phyloP scores from a whole-genome alignment of 2,113 vertebrate genomes.

The Lichenostomus cassidix region DNA sequence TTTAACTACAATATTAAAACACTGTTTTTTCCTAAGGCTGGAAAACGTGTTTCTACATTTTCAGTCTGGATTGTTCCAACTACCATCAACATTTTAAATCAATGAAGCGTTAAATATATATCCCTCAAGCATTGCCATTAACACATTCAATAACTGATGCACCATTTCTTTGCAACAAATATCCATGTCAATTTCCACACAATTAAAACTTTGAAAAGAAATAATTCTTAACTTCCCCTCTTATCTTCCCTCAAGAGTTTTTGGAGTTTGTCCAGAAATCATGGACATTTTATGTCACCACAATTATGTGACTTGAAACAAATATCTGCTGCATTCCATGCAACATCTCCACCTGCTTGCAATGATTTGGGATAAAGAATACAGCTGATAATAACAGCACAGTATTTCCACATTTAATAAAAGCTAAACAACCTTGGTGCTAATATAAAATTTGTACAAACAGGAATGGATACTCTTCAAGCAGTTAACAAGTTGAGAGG shows the following conservation, averaged over 20 bases:
- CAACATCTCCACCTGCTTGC: neutral
- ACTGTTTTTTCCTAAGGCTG: neutral
- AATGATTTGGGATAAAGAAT: neutral
- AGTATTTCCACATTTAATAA: neutral
- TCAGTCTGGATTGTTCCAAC: neutral
- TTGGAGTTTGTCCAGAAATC: neutral
- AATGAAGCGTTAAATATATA: neutral
- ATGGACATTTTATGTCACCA: neutral
- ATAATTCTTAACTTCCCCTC: neutral
- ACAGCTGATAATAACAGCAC: fast-evolving
- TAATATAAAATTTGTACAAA: neutral
- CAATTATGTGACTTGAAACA: neutral
- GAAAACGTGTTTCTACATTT: neutral
- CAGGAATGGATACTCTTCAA: neutral
- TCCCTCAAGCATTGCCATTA: neutral
- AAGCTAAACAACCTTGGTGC: neutral
- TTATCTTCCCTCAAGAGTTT: neutral
- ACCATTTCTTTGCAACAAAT: neutral
- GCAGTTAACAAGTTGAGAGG: neutral
- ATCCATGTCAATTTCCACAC: neutral
- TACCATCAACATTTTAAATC: neutral
- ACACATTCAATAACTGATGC: neutral
- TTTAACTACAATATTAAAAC: neutral
- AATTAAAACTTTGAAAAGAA: neutral
- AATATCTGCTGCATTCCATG: neutral